These are phyloP conservation scores for Pelochelys cantorii DNA, from an alignment of 2,797 vertebrate species.

Conservation along the genomic window DNA sequence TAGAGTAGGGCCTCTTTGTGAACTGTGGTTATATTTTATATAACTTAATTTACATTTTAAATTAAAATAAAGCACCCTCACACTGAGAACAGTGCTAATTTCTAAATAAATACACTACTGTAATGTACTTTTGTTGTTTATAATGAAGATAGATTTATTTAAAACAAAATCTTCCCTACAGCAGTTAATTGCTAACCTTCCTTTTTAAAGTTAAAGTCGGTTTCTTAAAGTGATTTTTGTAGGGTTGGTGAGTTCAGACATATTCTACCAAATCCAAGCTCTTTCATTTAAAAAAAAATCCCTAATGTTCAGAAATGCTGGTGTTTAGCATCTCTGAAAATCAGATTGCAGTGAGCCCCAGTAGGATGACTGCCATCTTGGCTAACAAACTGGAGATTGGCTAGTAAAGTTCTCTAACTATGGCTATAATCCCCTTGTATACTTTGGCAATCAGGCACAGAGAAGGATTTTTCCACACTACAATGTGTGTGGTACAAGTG, in stretches of 20 bases:
- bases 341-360: not conserved
- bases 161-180: not conserved
- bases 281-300: no score
- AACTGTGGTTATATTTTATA: not conserved
- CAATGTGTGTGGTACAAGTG: no score
- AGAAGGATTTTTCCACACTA: no score
- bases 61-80: not conserved
- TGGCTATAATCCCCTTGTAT: no score
- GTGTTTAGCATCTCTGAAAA: not conserved
- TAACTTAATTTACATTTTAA: no score
- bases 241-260: not conserved
- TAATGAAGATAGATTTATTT: not conserved
- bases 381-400: no score
- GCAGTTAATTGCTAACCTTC: not conserved
- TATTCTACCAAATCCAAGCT: no score
- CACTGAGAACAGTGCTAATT: not conserved
- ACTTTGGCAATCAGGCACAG: no score
- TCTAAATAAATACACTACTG: not conserved
- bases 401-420: no score
- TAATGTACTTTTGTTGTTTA: rapidly evolving
- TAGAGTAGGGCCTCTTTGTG: not conserved
- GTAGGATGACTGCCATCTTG: no score
- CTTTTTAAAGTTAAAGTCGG: not conserved
- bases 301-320: not conserved
- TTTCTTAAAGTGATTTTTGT: not conserved